Conservation (phyloP, 1,140 invertebrate species). For the Leptonema lineaticorne region DNA sequence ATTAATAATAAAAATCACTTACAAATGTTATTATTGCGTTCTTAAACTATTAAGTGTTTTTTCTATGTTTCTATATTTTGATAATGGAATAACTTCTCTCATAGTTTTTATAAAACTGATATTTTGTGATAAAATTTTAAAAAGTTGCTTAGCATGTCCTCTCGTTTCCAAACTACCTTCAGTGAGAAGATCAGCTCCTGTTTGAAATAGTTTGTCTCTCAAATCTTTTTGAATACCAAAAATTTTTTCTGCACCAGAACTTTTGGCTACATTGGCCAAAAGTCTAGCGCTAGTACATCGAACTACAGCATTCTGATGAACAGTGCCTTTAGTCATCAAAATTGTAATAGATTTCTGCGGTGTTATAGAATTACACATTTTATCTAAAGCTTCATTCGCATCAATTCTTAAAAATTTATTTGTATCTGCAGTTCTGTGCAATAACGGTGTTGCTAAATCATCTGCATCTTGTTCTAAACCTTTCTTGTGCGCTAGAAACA, state of each 20-base stretch:
- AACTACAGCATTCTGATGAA: constrained; percentile 85
- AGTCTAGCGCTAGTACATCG: constrained; percentile 77
- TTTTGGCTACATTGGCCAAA: constrained; percentile 68
- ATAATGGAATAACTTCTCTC: constrained; percentile 64
- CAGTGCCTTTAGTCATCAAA: constrained; percentile 58
- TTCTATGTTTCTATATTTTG: constrained; percentile 66
- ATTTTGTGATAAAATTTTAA: constrained; percentile 63
- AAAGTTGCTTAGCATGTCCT: constrained; percentile 67
- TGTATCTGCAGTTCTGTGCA: constrained; percentile 88
- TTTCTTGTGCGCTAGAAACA: constrained; percentile 72
- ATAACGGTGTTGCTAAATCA: constrained; percentile 73
- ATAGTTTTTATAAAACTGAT: constrained; percentile 64
- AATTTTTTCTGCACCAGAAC: constrained; percentile 71
- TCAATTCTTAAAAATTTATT: constrained; percentile 90
- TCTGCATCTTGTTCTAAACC: constrained; percentile 85
- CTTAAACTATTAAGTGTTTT: constrained; percentile 57
- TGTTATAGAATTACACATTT: constrained; percentile 71
- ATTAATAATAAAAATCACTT: constrained; percentile 1
- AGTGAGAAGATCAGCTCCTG: constrained; percentile 77
- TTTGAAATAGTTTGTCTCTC: constrained; percentile 75
- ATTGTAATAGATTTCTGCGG: constrained; percentile 52
- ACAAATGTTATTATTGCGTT: constrained; percentile 20
- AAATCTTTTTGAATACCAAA: constrained; percentile 76
- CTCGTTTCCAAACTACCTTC: constrained; percentile 87
- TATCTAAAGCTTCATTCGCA: constrained; percentile 76